A percentile compares a stretch with the other conserved stretches of the same genome.
Conservation (phyloP, 2,888 invertebrate species). For the Drosophila vallismaia region DNA sequence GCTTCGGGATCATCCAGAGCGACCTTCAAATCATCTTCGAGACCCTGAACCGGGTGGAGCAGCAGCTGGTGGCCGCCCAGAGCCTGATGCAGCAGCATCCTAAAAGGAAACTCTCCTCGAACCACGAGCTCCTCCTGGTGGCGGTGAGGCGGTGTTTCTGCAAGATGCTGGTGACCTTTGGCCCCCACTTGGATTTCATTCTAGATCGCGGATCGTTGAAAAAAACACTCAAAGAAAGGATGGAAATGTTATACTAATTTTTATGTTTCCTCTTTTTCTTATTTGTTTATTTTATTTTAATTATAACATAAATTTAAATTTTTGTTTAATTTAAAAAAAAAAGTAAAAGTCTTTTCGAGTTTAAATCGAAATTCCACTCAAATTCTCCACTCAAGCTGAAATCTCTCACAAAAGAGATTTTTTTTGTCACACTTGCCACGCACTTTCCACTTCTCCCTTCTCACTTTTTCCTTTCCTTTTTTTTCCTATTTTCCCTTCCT, state of each 20-base stretch:
- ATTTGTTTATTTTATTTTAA: background rate
- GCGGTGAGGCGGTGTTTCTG: constrained; percentile 14
- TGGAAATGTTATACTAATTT: background rate
- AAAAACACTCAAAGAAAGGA: background rate
- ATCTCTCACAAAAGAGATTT: constrained; percentile 9
- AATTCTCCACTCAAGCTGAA: background rate
- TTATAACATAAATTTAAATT: too few species aligned
- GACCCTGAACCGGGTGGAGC: constrained; percentile 13
- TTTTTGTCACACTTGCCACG: constrained; percentile 48
- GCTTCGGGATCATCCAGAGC: background rate
- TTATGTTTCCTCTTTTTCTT: background rate
- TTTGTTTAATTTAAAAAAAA: too few species aligned
- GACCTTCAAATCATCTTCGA: constrained; percentile 6
- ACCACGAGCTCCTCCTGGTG: constrained; percentile 3
- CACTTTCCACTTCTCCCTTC: constrained; percentile 60
- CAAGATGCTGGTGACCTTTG: constrained; percentile 20
- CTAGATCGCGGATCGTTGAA: background rate
- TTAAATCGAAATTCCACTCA: too few species aligned
- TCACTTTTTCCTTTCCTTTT: constrained; percentile 30
- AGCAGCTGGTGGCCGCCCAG: background rate
- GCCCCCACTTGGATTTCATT: constrained; percentile 5
- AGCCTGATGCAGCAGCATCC: background rate
- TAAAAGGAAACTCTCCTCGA: constrained; percentile 1
- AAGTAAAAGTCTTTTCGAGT: background rate
- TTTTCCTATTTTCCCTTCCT: constrained; percentile 55